Evolutionary conservation across 2,113 vertebrate genomes (phyloP).

Genomic region (Alexandromys fortis): DNA sequence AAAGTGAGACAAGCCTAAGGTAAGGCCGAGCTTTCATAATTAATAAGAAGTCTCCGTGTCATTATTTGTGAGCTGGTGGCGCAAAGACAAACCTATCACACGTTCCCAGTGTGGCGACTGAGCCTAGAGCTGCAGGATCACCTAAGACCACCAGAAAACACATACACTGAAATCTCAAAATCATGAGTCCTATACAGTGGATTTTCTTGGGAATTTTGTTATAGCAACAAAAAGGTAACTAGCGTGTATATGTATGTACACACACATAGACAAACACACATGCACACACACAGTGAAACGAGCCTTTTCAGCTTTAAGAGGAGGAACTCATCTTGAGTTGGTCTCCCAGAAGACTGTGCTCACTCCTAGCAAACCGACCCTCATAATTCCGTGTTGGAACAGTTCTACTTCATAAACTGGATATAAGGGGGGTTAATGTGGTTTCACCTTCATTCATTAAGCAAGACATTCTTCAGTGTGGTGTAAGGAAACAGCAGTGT

Average conservation of each 20-base stretch:
- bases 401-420: neutral
- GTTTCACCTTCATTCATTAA: neutral
- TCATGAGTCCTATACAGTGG: neutral
- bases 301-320: neutral
- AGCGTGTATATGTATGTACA: neutral
- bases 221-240: neutral
- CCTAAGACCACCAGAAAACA: too few relatives aligned
- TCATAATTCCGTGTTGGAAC: neutral
- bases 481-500: neutral
- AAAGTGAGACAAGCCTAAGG: too few relatives aligned
- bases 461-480: neutral
- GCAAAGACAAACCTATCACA: too few relatives aligned
- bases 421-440: rapidly evolving
- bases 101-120: too few relatives aligned
- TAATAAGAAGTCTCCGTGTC: too few relatives aligned
- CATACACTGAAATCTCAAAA: neutral
- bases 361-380: neutral
- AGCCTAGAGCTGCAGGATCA: too few relatives aligned
- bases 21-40: too few relatives aligned
- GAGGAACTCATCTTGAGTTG: neutral
- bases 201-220: neutral
- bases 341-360: neutral
- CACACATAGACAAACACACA: neutral
- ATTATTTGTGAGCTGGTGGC: too few relatives aligned
- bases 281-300: neutral